Percentiles rank a stretch among this genome's conserved stretches.
phyloP scores from a whole-genome alignment of 2,113 vertebrate genomes.

The Machaerirhynchus nigripectus region DNA sequence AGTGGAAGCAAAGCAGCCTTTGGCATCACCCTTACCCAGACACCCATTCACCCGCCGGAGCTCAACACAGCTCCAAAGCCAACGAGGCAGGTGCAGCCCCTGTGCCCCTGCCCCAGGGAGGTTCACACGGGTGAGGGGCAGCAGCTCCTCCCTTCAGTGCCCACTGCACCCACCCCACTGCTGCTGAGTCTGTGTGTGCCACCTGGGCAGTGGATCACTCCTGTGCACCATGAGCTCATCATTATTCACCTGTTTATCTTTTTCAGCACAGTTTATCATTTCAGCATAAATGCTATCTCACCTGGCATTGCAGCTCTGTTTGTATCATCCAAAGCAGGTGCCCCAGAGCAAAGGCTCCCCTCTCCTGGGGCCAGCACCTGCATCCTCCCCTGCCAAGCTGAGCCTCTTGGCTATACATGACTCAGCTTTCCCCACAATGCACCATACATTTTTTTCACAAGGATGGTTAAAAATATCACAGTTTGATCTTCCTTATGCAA shows the following conservation, averaged over 20 bases:
- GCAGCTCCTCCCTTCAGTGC: not conserved
- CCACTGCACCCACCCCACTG: not conserved
- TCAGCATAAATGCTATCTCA: not conserved
- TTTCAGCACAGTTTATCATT: not conserved
- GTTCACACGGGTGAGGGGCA: not conserved
- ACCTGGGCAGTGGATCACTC: not conserved
- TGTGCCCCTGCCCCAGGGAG: not conserved
- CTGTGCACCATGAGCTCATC: not conserved
- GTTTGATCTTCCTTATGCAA: not conserved
- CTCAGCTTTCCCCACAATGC: not conserved
- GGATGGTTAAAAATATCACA: not conserved
- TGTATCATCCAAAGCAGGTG: not conserved
- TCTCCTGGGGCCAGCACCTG: not conserved
- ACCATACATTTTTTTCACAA: not conserved
- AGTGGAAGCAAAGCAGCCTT: not conserved
- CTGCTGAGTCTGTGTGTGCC: not conserved
- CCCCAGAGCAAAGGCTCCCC: not conserved
- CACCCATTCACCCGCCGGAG: fast-evolving
- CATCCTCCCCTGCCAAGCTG: not conserved
- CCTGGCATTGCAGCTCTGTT: fast-evolving
- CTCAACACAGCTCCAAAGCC: not conserved
- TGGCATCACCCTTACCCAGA: not conserved
- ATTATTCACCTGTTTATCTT: not conserved
- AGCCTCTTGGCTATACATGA: not conserved
- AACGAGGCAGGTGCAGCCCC: fast-evolving